A percentile compares a stretch with the other conserved stretches of the same genome.
Evolutionary conservation across 1,140 invertebrate species (phyloP).

Genomic region (Lineus longissimus): DNA sequence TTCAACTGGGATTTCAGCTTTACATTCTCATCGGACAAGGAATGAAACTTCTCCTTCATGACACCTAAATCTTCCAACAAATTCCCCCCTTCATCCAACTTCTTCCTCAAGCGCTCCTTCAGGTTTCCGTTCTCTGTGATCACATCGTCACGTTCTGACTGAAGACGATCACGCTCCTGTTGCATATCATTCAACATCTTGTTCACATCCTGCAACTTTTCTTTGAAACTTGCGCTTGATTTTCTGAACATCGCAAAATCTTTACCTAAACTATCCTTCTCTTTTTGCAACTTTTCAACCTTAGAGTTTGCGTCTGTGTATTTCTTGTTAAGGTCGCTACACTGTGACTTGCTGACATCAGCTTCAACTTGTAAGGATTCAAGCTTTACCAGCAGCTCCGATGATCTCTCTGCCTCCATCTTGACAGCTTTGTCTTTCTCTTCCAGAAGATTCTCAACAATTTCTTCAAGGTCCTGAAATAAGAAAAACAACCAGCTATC

Average conservation of each 20-base stretch:
- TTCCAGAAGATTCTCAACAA: too few species aligned
- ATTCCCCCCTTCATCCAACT: neutral
- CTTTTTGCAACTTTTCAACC: neutral
- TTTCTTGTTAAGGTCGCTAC: neutral
- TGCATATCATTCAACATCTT: conserved; percentile 2
- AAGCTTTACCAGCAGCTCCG: too few species aligned
- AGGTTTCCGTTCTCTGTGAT: neutral
- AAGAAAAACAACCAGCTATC: too few species aligned
- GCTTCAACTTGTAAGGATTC: neutral
- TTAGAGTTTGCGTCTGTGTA: conserved; percentile 5
- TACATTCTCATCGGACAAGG: neutral
- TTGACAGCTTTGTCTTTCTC: too few species aligned
- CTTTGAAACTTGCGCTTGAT: neutral
- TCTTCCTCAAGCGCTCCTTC: neutral
- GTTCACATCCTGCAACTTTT: neutral
- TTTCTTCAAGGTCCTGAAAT: too few species aligned
- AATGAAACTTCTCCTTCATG: neutral
- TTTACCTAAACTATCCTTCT: neutral
- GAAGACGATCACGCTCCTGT: neutral
- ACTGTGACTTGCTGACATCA: neutral
- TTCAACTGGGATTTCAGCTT: neutral
- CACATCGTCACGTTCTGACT: neutral
- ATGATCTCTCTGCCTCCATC: too few species aligned
- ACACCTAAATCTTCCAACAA: neutral
- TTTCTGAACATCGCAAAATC: neutral